Evolutionary conservation across 2,888 invertebrate genomes (phyloP), one percentile per base, ranked within the genome.

Genomic region (Drosophila rellima): DNA sequence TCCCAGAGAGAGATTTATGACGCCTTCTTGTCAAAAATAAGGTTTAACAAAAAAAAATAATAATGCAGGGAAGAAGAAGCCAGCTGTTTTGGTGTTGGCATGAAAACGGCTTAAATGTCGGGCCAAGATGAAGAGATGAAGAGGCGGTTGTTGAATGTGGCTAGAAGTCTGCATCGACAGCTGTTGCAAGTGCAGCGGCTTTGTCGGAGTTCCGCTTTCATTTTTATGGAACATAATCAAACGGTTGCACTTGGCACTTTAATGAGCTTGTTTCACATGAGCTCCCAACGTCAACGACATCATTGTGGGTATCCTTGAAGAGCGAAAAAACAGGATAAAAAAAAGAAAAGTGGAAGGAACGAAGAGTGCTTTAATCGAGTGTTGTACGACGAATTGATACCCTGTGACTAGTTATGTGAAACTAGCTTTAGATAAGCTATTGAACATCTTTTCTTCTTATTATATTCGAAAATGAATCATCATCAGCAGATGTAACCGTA

Each of bases 191-290:
- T 45, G 51, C 67, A 55, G 39, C 59, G 50, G 55, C 61, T 61
- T 64, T 62, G 57, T 40, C 63, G n/a, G 65, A 65, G 52, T 45
- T 45, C 33, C 45, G 52, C 56, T 75, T 62, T 29, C 61, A 45
- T 67, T 86, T 77, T 80, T 64, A 75, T 62, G 68, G 40, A 52
- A 59, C 67, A 70, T 67, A 80, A 80, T 83, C 74, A 77, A 80
- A 83, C 74, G 65, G 62, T 31, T 67, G 81, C 70, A 80, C 72
- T 86, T 81, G 78, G 61, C 72, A 70, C 57, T 81, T 78, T 81
- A 82, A 87, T 87, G 84, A 82, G 78, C 72, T 75, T 83, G 70
- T 81, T 78, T 64, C 83, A 71, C 76, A 85, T 70, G 70, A 68
- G 62, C 57, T 51, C 17, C 10, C 29, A 44, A 35, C n/a, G 18